A percentile compares a stretch with the other conserved stretches of the same genome.
Conservation (phyloP, 2,888 invertebrate genomes). For the Hyles lineata region DNA sequence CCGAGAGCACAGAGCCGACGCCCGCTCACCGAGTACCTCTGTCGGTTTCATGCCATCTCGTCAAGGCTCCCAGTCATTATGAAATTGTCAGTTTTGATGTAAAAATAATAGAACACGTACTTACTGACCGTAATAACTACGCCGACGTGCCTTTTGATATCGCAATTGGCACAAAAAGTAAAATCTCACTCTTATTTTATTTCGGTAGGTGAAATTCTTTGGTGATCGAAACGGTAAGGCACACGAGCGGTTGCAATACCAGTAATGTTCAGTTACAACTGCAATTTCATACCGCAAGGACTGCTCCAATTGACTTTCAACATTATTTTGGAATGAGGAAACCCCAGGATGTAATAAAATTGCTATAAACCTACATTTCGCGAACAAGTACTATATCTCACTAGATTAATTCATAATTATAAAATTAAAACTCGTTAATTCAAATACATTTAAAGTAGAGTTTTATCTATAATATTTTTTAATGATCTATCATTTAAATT, state of each 20-base stretch:
- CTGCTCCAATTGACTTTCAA: background rate
- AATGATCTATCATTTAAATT: background rate
- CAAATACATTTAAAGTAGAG: background rate
- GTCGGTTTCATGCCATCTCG: constrained; percentile 32
- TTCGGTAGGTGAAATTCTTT: constrained; percentile 6
- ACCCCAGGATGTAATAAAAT: constrained; percentile 1
- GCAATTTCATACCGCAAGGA: background rate
- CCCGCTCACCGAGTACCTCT: constrained; percentile 35
- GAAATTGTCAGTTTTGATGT: constrained; percentile 65
- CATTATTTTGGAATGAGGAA: background rate
- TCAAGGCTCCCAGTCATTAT: constrained; percentile 58
- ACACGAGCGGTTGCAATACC: background rate
- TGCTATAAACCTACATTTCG: constrained; percentile 1
- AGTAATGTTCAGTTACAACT: background rate
- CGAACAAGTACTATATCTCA: background rate
- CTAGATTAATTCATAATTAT: background rate
- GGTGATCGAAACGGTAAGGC: background rate
- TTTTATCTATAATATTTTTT: background rate
- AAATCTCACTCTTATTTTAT: constrained; percentile 31
- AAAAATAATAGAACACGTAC: constrained; percentile 70
- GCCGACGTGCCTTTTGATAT: constrained; percentile 55
- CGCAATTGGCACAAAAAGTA: constrained; percentile 43
- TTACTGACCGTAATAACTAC: constrained; percentile 52
- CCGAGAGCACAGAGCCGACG: background rate
- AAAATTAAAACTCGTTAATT: background rate